These are phyloP conservation scores for Apodemia hepburni DNA, from an alignment of 2,888 invertebrate species.

Conservation along the genomic window DNA sequence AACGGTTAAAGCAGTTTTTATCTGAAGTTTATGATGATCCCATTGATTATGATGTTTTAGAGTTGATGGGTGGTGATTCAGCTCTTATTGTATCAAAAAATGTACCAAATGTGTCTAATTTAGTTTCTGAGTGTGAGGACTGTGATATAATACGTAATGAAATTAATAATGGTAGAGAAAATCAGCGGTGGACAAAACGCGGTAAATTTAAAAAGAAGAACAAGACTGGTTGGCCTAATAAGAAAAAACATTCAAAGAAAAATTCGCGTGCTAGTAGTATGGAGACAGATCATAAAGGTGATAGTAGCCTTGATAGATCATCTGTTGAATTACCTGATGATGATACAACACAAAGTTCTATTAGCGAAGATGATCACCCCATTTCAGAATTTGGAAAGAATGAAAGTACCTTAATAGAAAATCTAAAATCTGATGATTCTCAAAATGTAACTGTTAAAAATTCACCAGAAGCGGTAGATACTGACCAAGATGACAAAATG, in stretches of 20 bases:
- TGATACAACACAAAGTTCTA: conserved; percentile 51
- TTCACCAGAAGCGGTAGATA: conserved; percentile 19
- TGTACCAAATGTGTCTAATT: conserved; percentile 65
- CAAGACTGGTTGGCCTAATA: conserved; percentile 90
- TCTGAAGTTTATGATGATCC: conserved; percentile 68
- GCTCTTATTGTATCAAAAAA: conserved; percentile 53
- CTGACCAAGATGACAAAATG: conserved; percentile 24
- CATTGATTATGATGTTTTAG: conserved; percentile 70
- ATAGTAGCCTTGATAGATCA: conserved; percentile 51
- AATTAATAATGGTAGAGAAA: conserved; percentile 44
- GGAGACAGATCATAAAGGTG: conserved; percentile 48
- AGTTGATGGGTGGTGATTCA: conserved; percentile 54
- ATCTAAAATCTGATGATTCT: conserved; percentile 35
- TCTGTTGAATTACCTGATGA: conserved; percentile 55
- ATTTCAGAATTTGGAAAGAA: conserved; percentile 46
- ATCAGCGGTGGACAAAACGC: conserved; percentile 49
- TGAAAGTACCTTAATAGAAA: conserved; percentile 36
- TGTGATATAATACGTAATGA: conserved; percentile 66
- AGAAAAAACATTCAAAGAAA: conserved; percentile 62
- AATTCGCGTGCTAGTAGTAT: conserved; percentile 49
- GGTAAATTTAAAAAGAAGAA: conserved; percentile 86
- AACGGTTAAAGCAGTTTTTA: conserved; percentile 63
- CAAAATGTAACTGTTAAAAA: conserved; percentile 17
- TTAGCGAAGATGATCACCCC: conserved; percentile 53
- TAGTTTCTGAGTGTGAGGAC: conserved; percentile 65